Percentiles rank a stretch among this genome's conserved stretches.
phyloP scores from a whole-genome alignment of 2,888 invertebrate species.

The Ophonus ardosiacus region DNA sequence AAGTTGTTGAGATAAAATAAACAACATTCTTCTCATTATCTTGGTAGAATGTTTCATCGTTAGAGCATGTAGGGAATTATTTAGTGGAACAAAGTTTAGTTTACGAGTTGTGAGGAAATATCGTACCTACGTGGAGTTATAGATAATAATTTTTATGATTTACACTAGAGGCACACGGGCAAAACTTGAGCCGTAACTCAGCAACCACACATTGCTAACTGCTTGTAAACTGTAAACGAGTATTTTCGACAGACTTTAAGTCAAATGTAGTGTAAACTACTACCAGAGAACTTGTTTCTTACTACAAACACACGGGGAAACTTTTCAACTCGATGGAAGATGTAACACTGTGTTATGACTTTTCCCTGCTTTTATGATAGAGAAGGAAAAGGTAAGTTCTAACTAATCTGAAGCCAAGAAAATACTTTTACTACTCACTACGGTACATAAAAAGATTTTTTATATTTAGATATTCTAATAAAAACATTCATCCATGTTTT shows the following conservation, averaged over 20 bases:
- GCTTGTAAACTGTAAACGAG: constrained; percentile 54
- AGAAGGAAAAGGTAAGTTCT: neutral
- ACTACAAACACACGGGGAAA: neutral
- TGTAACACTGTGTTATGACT: neutral
- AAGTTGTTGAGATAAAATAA: constrained; percentile 6
- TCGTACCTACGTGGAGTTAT: constrained; percentile 24
- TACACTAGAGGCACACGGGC: constrained; percentile 33
- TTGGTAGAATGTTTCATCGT: constrained; percentile 25
- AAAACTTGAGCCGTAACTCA: constrained; percentile 53
- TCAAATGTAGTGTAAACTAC: constrained; percentile 61
- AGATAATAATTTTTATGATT: constrained; percentile 60
- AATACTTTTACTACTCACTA: too few species aligned
- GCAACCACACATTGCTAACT: constrained; percentile 58
- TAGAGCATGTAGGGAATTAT: constrained; percentile 32
- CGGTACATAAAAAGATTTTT: too few species aligned
- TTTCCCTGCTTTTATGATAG: neutral
- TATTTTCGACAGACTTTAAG: constrained; percentile 57
- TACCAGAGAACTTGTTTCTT: neutral
- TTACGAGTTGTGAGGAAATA: constrained; percentile 23
- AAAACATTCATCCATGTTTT: too few species aligned
- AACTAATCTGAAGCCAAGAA: neutral
- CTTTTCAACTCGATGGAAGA: neutral
- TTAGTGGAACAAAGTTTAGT: constrained; percentile 45
- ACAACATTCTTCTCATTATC: constrained; percentile 29
- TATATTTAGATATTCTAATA: too few species aligned